Evolutionary conservation across 2,113 vertebrate species (phyloP).

Genomic region (Scartelaos histophorus): DNA sequence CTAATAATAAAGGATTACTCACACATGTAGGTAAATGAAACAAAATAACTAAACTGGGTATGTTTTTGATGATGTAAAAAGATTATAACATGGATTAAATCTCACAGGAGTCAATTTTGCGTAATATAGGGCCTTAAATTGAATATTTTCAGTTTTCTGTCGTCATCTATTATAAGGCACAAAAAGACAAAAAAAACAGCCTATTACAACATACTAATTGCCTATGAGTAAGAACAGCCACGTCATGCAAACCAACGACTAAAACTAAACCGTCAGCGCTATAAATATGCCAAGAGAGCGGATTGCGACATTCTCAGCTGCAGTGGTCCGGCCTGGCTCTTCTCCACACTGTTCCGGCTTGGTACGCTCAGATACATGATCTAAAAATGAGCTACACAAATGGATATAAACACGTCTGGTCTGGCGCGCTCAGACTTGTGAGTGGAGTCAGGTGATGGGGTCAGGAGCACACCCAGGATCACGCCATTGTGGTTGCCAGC

Average conservation of each 20-base stretch:
- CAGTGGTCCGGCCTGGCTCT: conserved; percentile 14
- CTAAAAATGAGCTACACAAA: conserved; percentile 25
- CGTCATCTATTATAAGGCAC: too few species aligned
- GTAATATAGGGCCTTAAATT: too few species aligned
- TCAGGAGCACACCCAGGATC: background rate
- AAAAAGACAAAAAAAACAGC: background rate
- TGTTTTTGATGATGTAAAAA: too few species aligned
- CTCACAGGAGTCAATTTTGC: too few species aligned
- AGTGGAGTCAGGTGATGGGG: background rate
- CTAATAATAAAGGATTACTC: too few species aligned
- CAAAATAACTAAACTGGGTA: too few species aligned
- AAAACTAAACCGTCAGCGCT: background rate
- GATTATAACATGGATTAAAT: too few species aligned
- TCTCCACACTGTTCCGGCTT: background rate
- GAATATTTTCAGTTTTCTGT: too few species aligned
- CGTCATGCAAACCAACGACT: conserved; percentile 31
- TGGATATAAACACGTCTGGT: conserved; percentile 19
- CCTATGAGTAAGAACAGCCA: conserved; percentile 27
- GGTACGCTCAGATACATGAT: background rate
- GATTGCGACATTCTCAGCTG: conserved; percentile 26
- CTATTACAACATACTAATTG: background rate
- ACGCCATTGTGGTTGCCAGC: background rate
- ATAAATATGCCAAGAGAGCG: conserved; percentile 5
- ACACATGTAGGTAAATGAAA: too few species aligned
- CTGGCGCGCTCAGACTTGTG: background rate